These are phyloP conservation scores for Mirounga angustirostris DNA, from an alignment of 2,113 vertebrate genomes.

Conservation along the genomic window DNA sequence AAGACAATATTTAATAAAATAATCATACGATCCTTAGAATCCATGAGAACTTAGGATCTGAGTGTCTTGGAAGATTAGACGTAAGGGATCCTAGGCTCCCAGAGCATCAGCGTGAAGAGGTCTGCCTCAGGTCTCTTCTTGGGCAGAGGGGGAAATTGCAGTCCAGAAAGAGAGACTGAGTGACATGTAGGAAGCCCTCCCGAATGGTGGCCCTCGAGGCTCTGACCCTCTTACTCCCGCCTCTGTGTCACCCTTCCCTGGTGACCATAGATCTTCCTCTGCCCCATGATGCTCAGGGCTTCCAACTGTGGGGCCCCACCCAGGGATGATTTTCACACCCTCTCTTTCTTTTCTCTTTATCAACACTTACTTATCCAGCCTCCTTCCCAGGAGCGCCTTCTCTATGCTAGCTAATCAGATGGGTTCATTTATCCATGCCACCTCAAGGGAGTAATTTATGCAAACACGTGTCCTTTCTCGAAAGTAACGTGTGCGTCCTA, in stretches of 20 bases:
- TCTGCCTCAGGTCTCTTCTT: neutral
- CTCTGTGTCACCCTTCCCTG: neutral
- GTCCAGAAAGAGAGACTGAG: neutral
- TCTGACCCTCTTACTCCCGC: neutral
- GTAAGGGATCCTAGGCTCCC: neutral
- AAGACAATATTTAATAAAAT: neutral
- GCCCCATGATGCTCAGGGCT: neutral
- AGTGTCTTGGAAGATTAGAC: neutral
- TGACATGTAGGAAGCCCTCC: neutral
- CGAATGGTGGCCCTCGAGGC: accelerated
- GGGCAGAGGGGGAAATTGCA: neutral
- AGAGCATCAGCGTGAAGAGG: neutral
- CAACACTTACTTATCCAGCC: neutral
- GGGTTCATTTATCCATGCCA: neutral
- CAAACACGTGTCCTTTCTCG: neutral
- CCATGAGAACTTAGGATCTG: neutral
- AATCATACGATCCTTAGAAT: neutral
- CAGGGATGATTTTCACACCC: neutral
- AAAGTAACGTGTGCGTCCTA: neutral
- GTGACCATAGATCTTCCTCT: neutral
- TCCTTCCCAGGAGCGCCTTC: neutral
- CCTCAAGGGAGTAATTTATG: neutral
- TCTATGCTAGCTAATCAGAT: neutral
- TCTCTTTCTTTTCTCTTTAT: neutral
- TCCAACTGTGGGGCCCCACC: neutral